Percentiles rank a stretch among this genome's conserved stretches.
Evolutionary conservation across 2,888 invertebrate genomes (phyloP).

Genomic region (Campoletis raptor): DNA sequence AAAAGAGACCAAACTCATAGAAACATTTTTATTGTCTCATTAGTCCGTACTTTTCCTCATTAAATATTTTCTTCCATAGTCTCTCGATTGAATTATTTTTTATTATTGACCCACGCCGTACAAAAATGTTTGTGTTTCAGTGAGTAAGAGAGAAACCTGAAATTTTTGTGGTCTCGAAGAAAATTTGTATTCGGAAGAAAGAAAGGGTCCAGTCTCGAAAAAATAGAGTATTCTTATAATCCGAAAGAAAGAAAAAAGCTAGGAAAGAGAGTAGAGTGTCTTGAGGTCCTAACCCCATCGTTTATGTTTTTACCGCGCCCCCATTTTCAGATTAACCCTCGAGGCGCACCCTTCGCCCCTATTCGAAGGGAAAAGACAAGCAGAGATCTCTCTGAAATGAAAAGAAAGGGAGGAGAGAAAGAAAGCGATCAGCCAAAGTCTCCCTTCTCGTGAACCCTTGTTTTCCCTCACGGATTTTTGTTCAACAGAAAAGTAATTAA

Average conservation of each 20-base stretch:
- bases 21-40: conserved; percentile 57
- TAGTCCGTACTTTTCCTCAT: conserved; percentile 27
- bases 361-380: conserved; percentile 37
- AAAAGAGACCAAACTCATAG: conserved; percentile 17
- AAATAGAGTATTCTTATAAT: conserved; percentile 65
- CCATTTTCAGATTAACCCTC: conserved; percentile 76
- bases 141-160: conserved; percentile 1
- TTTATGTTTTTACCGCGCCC: conserved; percentile 73
- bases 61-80: conserved; percentile 25
- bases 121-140: conserved; percentile 43
- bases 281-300: conserved; percentile 70
- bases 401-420: conserved; percentile 10
- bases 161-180: conserved; percentile 45
- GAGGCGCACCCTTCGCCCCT: conserved; percentile 48
- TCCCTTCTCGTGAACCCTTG: conserved; percentile 36
- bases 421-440: conserved; percentile 10
- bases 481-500: conserved; percentile 63
- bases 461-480: conserved; percentile 58
- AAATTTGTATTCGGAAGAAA: conserved; percentile 48
- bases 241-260: conserved; percentile 49
- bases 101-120: conserved; percentile 21
- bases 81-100: conserved; percentile 49
- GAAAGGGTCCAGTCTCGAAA: conserved; percentile 55
- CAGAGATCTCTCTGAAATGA: conserved; percentile 40
- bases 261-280: conserved; percentile 21